Conservation (phyloP, 1,140 invertebrate genomes). For the Lasaia peninsularis region DNA sequence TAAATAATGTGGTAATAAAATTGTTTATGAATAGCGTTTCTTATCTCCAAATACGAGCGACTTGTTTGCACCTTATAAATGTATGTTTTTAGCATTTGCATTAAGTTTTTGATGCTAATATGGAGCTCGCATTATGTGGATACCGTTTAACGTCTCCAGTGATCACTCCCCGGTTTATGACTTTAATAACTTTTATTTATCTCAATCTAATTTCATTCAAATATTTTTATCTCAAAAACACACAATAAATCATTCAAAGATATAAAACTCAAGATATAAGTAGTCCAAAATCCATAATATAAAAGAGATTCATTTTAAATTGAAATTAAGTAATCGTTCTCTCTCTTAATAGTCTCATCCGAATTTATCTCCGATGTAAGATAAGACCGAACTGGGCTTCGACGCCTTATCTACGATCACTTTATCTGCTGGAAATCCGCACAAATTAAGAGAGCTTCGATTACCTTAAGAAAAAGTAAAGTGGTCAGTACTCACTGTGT, state of each 20-base stretch:
- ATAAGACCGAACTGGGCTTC: conserved; percentile 12
- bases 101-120: conserved; percentile 30
- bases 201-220: background rate
- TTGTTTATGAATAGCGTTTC: conserved; percentile 8
- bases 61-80: background rate
- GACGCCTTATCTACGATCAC: conserved; percentile 20
- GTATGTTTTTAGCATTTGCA: conserved; percentile 25
- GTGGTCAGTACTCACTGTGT: conserved; percentile 64
- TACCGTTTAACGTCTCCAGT: background rate
- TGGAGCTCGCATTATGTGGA: conserved; percentile 5
- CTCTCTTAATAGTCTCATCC: conserved; percentile 40
- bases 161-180: background rate
- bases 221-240: background rate
- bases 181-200: conserved; percentile 1
- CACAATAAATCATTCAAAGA: conserved; percentile 16
- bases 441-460: conserved; percentile 54
- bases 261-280: conserved; percentile 4
- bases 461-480: conserved; percentile 44
- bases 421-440: conserved; percentile 17
- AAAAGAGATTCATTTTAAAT: background rate
- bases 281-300: background rate
- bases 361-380: conserved; percentile 19
- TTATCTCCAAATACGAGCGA: conserved; percentile 32
- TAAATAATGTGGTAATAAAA: background rate
- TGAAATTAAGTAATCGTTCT: conserved; percentile 23